A percentile compares a stretch with the other conserved stretches of the same genome.
These are phyloP conservation scores for Sicus ferrugineus DNA, from an alignment of 2,888 invertebrate genomes.

Conservation along the genomic window DNA sequence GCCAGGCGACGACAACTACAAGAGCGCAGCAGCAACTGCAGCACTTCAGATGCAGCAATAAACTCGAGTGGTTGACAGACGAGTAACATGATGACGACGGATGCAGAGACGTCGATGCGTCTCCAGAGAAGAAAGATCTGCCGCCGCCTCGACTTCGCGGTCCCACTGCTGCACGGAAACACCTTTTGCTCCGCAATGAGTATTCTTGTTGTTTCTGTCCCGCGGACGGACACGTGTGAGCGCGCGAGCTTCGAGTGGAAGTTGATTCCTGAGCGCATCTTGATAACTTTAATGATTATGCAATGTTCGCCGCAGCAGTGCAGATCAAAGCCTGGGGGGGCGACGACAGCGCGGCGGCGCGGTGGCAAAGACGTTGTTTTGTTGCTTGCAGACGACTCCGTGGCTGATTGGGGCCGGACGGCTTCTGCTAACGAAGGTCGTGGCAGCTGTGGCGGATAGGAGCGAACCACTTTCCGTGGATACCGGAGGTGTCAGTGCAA, in stretches of 20 bases:
- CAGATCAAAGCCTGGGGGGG: background rate
- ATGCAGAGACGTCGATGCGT: conserved; percentile 2
- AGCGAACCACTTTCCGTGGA: background rate
- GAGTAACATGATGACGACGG: conserved; percentile 46
- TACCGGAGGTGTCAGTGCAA: background rate
- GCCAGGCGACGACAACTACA: conserved; percentile 47
- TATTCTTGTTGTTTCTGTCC: background rate
- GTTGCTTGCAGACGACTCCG: conserved; percentile 29
- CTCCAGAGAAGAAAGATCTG: too few species aligned
- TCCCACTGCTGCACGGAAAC: conserved; percentile 15
- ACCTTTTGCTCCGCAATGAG: conserved; percentile 28
- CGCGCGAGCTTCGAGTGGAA: background rate
- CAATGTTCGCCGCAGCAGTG: conserved; percentile 14
- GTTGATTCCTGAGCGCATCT: conserved; percentile 15
- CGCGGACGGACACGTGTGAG: background rate
- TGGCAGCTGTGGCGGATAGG: background rate
- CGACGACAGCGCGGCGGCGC: conserved; percentile 5
- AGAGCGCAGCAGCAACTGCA: conserved; percentile 35
- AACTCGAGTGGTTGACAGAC: conserved; percentile 55
- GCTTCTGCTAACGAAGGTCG: conserved; percentile 20
- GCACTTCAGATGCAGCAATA: conserved; percentile 33
- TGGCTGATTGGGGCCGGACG: conserved; percentile 11
- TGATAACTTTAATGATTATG: conserved; percentile 32
- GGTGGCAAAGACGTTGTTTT: conserved; percentile 36
- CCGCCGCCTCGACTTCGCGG: background rate